Percentiles rank a stretch among this genome's conserved stretches.
phyloP scores from a whole-genome alignment of 2,797 vertebrate genomes.

The Perdix hodgsoniae region DNA sequence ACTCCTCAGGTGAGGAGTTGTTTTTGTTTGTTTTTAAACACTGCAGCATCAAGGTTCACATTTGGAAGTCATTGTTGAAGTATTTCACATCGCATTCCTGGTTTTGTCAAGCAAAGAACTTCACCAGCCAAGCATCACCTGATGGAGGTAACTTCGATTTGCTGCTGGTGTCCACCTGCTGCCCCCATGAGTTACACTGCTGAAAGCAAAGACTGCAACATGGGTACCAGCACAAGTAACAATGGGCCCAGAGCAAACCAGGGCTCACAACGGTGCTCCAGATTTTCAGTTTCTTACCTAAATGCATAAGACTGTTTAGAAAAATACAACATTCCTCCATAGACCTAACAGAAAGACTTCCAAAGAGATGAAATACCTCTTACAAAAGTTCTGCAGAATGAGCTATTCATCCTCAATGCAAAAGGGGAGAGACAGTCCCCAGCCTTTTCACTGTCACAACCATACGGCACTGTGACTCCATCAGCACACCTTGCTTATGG shows the following conservation, averaged over 20 bases:
- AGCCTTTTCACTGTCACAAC: too few species aligned
- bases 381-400: neutral
- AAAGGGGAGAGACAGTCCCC: neutral
- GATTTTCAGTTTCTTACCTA: neutral
- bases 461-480: neutral
- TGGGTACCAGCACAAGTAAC: neutral
- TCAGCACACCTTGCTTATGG: neutral
- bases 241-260: neutral
- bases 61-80: neutral
- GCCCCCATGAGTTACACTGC: neutral
- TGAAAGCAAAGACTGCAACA: neutral
- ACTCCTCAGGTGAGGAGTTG: neutral
- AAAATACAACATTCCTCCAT: neutral
- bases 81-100: neutral
- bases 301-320: neutral
- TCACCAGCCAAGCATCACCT: neutral
- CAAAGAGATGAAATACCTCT: neutral
- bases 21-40: too few species aligned
- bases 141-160: fast-evolving
- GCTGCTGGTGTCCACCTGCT: too few species aligned
- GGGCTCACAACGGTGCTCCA: neutral
- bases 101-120: fast-evolving
- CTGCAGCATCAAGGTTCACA: neutral
- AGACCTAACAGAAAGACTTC: too few species aligned
- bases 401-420: neutral